Conservation (phyloP, 23 tunicate genomes). For the Ciona savignyi region DNA sequence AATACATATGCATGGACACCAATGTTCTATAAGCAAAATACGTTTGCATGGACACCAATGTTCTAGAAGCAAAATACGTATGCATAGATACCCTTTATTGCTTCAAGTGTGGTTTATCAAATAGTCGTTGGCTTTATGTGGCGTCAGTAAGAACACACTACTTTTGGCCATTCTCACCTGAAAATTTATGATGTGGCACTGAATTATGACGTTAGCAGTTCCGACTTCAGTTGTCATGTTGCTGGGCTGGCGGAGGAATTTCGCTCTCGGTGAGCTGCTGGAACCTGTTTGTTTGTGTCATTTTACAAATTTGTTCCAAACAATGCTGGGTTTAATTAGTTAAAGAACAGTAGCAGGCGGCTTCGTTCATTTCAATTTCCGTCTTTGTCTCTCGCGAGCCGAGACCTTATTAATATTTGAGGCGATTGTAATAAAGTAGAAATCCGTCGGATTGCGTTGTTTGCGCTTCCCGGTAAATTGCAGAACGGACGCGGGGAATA, state of each 20-base stretch:
- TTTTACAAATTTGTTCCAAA: not conserved
- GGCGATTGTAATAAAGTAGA: not conserved
- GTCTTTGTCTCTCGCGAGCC: not conserved
- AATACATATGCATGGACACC: too few species aligned
- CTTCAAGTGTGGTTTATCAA: too few species aligned
- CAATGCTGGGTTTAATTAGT: not conserved
- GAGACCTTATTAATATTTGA: not conserved
- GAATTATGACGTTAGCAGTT: slow-evolving; percentile 5
- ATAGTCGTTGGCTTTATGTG: too few species aligned
- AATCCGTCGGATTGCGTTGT: not conserved
- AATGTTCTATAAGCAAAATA: too few species aligned
- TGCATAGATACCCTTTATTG: too few species aligned
- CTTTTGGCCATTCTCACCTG: not conserved
- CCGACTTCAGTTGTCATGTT: slow-evolving; percentile 17
- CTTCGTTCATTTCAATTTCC: not conserved
- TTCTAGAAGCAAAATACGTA: too few species aligned
- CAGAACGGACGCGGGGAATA: not conserved
- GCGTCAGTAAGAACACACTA: too few species aligned
- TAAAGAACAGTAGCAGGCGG: not conserved
- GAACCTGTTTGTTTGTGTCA: not conserved
- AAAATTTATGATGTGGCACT: slow-evolving; percentile 12
- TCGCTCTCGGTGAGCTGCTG: not conserved
- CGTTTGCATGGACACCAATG: too few species aligned
- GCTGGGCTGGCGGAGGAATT: slow-evolving; percentile 18
- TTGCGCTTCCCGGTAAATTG: not conserved